Evolutionary conservation across 2,797 vertebrate genomes (phyloP).

Genomic region (Rhinoraja longicauda): DNA sequence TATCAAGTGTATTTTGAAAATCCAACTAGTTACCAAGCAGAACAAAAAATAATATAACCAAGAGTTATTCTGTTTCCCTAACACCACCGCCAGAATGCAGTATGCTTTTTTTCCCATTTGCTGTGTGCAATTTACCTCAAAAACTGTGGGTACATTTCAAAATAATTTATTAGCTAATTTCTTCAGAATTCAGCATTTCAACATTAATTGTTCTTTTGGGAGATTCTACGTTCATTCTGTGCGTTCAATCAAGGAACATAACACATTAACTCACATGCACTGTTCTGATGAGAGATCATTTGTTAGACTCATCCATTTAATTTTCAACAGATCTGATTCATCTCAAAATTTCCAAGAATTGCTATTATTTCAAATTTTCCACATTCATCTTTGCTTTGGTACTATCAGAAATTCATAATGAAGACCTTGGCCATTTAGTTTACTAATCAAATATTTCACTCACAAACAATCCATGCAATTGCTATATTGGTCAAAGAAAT

Average conservation of each 20-base stretch:
- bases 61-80: not conserved
- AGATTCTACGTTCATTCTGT: not conserved
- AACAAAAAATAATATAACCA: not conserved
- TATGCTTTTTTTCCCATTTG: not conserved
- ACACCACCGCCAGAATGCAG: not conserved
- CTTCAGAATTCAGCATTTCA: not conserved
- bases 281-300: not conserved
- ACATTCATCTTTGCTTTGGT: not conserved
- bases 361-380: not conserved
- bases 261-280: not conserved
- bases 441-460: not conserved
- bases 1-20: too few relatives aligned
- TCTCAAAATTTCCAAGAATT: not conserved
- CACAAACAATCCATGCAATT: not conserved
- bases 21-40: not conserved
- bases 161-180: not conserved
- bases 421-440: not conserved
- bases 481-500: not conserved
- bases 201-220: not conserved
- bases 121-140: not conserved
- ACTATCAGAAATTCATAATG: not conserved
- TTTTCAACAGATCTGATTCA: not conserved
- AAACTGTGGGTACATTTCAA: not conserved
- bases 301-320: not conserved
- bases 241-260: not conserved